phyloP scores from a whole-genome alignment of 2,888 invertebrate genomes.

The Encarsia formosa region DNA sequence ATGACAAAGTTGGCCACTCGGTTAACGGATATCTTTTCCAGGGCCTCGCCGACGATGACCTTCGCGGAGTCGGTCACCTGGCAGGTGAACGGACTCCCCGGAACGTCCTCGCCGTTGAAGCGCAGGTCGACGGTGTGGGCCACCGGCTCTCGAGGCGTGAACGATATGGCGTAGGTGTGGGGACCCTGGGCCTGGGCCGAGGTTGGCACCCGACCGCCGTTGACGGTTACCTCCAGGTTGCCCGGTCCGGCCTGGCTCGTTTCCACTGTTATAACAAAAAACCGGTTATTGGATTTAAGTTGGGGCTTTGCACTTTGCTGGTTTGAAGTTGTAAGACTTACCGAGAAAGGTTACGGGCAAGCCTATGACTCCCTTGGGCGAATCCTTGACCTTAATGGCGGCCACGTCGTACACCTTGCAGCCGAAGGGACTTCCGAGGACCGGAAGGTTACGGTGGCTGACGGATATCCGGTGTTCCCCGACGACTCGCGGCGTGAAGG shows the following conservation, averaged over 20 bases:
- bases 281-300: background rate
- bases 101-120: conserved; percentile 95
- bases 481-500: conserved; percentile 86
- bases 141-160: conserved; percentile 87
- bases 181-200: conserved; percentile 96
- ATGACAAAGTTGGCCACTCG: conserved; percentile 80
- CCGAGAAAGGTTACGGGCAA: conserved; percentile 88
- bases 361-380: conserved; percentile 81
- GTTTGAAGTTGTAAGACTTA: conserved; percentile 41
- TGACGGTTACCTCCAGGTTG: conserved; percentile 96
- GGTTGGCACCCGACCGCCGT: conserved; percentile 94
- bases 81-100: conserved; percentile 62
- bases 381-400: conserved; percentile 90
- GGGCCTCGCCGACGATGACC: conserved; percentile 72
- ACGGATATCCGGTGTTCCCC: conserved; percentile 90
- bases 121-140: conserved; percentile 90
- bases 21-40: conserved; percentile 87
- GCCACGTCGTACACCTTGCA: conserved; percentile 93
- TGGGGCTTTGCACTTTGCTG: too few species aligned
- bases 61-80: conserved; percentile 51
- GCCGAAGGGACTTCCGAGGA: conserved; percentile 89
- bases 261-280: conserved; percentile 65
- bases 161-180: conserved; percentile 94
- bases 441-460: conserved; percentile 74
- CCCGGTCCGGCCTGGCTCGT: conserved; percentile 98